phyloP scores from a whole-genome alignment of 2,113 vertebrate species.

The Pelecanus crispus region DNA sequence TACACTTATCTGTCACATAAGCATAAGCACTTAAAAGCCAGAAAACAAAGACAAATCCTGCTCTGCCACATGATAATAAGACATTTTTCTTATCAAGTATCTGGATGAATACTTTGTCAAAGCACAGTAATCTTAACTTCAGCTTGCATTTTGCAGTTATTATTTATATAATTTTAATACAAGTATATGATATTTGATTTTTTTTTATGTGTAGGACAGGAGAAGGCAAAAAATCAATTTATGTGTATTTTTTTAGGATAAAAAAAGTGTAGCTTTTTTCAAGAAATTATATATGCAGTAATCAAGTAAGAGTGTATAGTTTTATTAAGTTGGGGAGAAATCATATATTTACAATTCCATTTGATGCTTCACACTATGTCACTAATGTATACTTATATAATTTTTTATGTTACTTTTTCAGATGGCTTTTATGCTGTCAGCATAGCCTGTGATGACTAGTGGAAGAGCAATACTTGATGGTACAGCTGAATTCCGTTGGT shows the following conservation, averaged over 20 bases:
- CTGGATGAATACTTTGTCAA: background rate
- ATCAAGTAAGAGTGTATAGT: background rate
- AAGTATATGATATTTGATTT: background rate
- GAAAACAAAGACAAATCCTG: background rate
- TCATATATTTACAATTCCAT: background rate
- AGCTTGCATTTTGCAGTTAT: background rate
- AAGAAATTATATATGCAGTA: background rate
- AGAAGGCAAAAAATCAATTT: background rate
- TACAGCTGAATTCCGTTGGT: background rate
- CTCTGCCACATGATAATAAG: background rate
- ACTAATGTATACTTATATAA: background rate
- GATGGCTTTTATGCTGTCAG: background rate
- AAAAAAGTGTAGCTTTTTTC: background rate
- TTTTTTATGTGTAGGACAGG: background rate
- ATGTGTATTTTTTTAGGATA: background rate
- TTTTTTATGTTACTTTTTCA: background rate
- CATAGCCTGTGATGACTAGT: background rate
- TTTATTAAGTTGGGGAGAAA: background rate
- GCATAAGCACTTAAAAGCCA: background rate
- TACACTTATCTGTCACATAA: background rate
- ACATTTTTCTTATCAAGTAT: background rate
- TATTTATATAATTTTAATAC: background rate
- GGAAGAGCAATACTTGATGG: background rate
- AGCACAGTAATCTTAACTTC: background rate
- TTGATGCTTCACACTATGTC: background rate